Base-by-base conservation (phyloP, 2,888 invertebrate genomes). In the Yponomeuta sedellus region DNA sequence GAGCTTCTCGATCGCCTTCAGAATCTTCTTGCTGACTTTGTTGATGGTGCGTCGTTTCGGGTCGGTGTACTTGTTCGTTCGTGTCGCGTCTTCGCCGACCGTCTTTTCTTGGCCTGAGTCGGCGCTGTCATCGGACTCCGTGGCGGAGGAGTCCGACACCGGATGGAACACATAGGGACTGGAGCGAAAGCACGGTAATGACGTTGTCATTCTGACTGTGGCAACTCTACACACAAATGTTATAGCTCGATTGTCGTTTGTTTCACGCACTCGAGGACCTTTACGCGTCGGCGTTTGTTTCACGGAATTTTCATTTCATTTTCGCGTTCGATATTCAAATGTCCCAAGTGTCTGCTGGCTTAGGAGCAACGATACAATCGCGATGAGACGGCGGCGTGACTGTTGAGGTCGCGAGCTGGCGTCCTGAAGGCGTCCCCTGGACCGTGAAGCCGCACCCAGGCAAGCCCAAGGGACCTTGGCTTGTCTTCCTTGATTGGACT, bases 1-100 rank as follows among this genome's bases (percentile, higher is more conserved):
- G 68, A 91, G 74, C 71, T 82, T 85, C 70, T 91, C 91, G 62
- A 91, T 91, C 57, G 81, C 90, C 70, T 79, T 88, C 65, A 91
- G 73, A 75, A 91, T 89, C 72, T 91, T 91, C 74, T 86, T 83
- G 78, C 91, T 89, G 73, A 91, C 91, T 85, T 89, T 90, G 75
- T 87, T 89, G 77, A 91, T 89, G 68, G 91, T 90, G 77, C 89
- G 84, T 71, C 82, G 76, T 75, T 89, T 91, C 80, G 89, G 88
- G 78, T 91, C 91, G 85, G 71, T 76, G 73, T 85, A 88, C 73
- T 86, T 88, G 12, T 52, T 52, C 66, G 68, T 67, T 69, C 80
- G 83, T 74, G 80, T 82, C 75, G 80, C 22, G 25, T 34, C 61
- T 12, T 25, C 61, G 12, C 16, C 77, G 71, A 86, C 79, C 67